Evolutionary conservation across 2,113 vertebrate genomes (phyloP).

Genomic region (Lamprologus speciosus): DNA sequence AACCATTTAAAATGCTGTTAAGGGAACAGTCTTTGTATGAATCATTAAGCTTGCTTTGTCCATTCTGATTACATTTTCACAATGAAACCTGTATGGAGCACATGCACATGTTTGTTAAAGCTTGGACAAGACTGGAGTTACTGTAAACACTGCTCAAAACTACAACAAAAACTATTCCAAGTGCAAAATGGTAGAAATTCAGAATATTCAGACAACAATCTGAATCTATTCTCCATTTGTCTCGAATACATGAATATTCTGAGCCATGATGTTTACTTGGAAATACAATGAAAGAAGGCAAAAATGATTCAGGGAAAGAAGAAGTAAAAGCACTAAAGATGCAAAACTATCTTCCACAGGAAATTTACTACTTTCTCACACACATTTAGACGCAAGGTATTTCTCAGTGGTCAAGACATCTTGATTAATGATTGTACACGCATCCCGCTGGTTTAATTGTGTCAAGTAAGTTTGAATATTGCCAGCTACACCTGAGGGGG

Average conservation of each 20-base stretch:
- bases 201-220: slow-evolving; percentile 24
- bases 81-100: not conserved
- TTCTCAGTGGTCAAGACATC: not conserved
- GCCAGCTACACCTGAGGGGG: not conserved
- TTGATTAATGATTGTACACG: slow-evolving; percentile 17
- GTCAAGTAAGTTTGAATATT: not conserved
- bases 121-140: slow-evolving; percentile 4
- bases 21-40: not conserved
- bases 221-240: not conserved
- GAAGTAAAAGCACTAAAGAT: not conserved
- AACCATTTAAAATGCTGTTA: slow-evolving; percentile 17
- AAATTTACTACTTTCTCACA: not conserved
- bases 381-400: not conserved
- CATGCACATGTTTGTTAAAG: not conserved
- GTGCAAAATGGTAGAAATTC: slow-evolving; percentile 5
- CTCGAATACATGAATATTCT: slow-evolving; percentile 4
- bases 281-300: not conserved
- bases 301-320: not conserved
- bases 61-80: not conserved
- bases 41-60: not conserved
- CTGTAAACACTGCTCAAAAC: not conserved
- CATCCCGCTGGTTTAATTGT: slow-evolving; percentile 24
- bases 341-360: not conserved
- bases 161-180: not conserved
- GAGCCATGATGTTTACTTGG: not conserved